Percentiles rank a stretch among this genome's conserved stretches.
Conservation (phyloP, 2,888 invertebrate genomes). For the Himalopsyche kuldschensis region DNA sequence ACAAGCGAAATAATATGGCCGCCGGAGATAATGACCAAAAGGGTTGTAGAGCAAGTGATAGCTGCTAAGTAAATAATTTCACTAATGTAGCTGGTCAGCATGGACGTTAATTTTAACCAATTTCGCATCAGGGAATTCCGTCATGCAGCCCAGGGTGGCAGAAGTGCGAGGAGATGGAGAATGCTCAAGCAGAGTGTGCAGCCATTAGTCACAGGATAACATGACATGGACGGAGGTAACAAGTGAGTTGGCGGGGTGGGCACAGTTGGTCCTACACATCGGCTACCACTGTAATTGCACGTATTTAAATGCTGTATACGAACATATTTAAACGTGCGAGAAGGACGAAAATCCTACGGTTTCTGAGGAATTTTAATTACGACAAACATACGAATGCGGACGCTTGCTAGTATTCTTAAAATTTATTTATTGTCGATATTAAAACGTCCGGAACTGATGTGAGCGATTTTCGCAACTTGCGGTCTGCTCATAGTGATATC, state of each 20-base stretch:
- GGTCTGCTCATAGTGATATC: too few species aligned
- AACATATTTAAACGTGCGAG: conserved; percentile 15
- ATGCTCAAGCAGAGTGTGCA: conserved; percentile 27
- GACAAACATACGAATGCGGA: background rate
- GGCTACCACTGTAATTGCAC: conserved; percentile 23
- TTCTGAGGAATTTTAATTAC: conserved; percentile 28
- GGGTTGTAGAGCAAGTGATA: background rate
- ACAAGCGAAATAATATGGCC: background rate
- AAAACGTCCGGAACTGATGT: background rate
- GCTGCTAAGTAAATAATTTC: conserved; percentile 9
- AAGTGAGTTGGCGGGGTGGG: conserved; percentile 25
- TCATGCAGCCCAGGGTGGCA: conserved; percentile 16
- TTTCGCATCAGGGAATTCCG: conserved; percentile 33
- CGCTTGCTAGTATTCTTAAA: background rate
- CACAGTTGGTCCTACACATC: conserved; percentile 14
- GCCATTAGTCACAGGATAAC: conserved; percentile 38
- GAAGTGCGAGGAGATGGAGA: conserved; percentile 13
- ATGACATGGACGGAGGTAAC: conserved; percentile 38
- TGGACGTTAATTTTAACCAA: conserved; percentile 32
- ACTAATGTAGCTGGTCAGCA: conserved; percentile 15
- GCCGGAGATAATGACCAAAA: background rate
- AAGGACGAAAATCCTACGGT: background rate
- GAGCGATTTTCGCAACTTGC: background rate
- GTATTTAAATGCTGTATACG: conserved; percentile 25
- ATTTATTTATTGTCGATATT: background rate